These are phyloP conservation scores for Calonectris borealis DNA, from an alignment of 2,113 vertebrate species.

Conservation along the genomic window DNA sequence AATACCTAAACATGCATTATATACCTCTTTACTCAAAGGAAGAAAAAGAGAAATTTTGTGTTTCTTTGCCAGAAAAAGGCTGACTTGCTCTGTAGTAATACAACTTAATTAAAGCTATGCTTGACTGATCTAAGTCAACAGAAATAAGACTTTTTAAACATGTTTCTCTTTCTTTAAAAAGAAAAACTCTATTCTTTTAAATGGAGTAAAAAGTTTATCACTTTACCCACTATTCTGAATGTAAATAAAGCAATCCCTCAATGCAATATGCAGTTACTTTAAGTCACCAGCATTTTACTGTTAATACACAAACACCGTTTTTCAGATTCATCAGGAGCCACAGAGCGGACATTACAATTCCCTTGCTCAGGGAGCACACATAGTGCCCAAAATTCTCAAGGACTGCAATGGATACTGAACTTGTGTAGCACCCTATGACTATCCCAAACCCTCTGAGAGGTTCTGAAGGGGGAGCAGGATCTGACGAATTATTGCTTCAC, in stretches of 20 bases:
- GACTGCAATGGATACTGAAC: neutral
- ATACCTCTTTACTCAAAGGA: neutral
- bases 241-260: neutral
- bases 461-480: neutral
- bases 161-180: neutral
- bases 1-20: neutral
- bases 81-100: neutral
- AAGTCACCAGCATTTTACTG: neutral
- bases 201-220: neutral
- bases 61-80: neutral
- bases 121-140: neutral
- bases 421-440: neutral
- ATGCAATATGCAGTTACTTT: neutral
- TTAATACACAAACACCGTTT: neutral
- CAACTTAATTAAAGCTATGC: neutral
- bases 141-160: neutral
- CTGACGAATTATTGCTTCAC: neutral
- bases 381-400: neutral
- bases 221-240: neutral
- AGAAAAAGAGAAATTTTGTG: neutral
- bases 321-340: neutral
- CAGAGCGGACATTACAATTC: neutral
- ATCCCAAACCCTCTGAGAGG: neutral
- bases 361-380: neutral
- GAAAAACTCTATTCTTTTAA: neutral